phyloP scores from a whole-genome alignment of 2,797 vertebrate genomes.

The Varecia variegata region DNA sequence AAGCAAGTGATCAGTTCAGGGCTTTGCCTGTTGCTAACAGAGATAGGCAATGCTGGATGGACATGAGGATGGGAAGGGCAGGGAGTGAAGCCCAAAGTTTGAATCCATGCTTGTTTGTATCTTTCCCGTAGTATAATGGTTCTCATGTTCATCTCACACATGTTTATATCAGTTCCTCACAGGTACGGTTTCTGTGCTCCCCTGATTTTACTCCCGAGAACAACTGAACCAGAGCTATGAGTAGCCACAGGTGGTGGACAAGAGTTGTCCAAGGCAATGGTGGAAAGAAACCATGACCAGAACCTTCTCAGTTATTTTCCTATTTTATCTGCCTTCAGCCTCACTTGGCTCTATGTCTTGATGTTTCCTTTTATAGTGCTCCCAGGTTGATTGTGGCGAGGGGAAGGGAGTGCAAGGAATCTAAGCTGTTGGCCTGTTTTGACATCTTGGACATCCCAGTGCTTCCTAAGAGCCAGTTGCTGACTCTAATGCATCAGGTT shows the following conservation, averaged over 20 bases:
- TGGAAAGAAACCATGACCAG: neutral
- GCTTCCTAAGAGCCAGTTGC: neutral
- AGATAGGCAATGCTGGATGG: neutral
- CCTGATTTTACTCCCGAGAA: neutral
- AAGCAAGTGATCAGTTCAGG: neutral
- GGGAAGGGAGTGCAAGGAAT: neutral
- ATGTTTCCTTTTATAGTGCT: neutral
- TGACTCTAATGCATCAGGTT: neutral
- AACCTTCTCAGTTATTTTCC: neutral
- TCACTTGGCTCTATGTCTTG: slow-evolving; percentile 9
- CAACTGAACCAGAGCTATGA: neutral
- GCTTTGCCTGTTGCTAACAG: neutral
- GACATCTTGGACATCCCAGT: neutral
- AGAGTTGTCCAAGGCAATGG: neutral
- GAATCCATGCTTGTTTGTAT: neutral
- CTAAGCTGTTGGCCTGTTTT: neutral
- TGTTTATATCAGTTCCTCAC: neutral
- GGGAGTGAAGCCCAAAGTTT: neutral
- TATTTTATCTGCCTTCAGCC: neutral
- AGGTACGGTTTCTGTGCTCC: neutral
- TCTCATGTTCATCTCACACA: neutral
- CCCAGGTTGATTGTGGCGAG: neutral
- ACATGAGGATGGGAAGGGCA: neutral
- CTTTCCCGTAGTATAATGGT: neutral
- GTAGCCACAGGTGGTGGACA: neutral